Evolutionary conservation across 2,113 vertebrate species (phyloP).

Genomic region (Apodemus sylvaticus): DNA sequence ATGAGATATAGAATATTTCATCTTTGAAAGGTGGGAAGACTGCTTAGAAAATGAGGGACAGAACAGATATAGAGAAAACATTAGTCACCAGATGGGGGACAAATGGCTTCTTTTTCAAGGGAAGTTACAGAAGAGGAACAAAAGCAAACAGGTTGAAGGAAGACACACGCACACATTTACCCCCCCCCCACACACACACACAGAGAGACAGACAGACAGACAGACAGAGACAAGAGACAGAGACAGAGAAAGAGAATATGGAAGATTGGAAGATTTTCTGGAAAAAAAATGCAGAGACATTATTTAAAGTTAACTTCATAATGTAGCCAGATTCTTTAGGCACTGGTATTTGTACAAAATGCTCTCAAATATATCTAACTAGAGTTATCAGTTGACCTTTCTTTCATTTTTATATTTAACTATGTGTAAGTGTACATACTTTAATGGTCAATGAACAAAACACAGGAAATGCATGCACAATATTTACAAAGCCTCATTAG

Average conservation of each 20-base stretch:
- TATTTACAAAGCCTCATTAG: not conserved
- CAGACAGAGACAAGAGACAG: too few species aligned
- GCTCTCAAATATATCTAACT: not conserved
- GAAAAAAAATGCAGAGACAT: not conserved
- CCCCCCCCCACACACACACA: too few species aligned
- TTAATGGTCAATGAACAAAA: not conserved
- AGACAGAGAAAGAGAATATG: not conserved
- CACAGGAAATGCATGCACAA: not conserved
- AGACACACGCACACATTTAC: too few species aligned
- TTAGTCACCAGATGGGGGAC: not conserved
- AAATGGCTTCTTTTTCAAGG: not conserved
- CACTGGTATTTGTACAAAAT: not conserved
- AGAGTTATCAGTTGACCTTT: not conserved
- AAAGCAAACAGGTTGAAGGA: not conserved
- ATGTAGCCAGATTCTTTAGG: not conserved
- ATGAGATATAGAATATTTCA: not conserved
- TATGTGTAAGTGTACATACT: not conserved
- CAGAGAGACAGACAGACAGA: accelerated
- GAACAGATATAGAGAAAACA: not conserved
- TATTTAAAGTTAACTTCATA: not conserved
- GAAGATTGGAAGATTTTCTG: accelerated
- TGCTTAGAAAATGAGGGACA: not conserved
- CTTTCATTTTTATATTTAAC: not conserved
- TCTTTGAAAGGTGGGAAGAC: not conserved
- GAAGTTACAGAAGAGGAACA: not conserved